A percentile compares a stretch with the other conserved stretches of the same genome.
Conservation (phyloP, 1,140 invertebrate genomes). For the Brachionus asplanchnoidis region DNA sequence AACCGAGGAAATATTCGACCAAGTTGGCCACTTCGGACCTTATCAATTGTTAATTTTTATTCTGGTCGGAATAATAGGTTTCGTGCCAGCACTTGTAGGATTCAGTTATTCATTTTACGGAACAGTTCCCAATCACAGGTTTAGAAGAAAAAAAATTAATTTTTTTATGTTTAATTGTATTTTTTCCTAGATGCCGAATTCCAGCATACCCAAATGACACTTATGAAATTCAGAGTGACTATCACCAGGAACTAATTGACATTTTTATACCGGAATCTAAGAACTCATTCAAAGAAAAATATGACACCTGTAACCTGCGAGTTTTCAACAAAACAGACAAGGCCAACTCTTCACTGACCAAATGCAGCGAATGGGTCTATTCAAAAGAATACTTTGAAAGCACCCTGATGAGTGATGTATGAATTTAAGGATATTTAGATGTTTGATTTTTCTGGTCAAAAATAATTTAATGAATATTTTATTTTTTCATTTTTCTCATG, state of each 20-base stretch:
- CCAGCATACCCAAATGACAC: slow-evolving; percentile 2
- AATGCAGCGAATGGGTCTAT: slow-evolving; percentile 33
- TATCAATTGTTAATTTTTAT: slow-evolving; percentile 33
- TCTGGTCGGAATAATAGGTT: not conserved
- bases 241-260: not conserved
- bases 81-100: not conserved
- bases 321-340: not conserved
- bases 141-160: not conserved
- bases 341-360: not conserved
- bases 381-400: slow-evolving; percentile 27
- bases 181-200: slow-evolving; percentile 15
- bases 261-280: not conserved
- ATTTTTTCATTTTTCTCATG: not conserved
- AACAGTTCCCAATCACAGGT: not conserved
- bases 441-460: not conserved
- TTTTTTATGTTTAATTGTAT: not conserved
- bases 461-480: not conserved
- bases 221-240: slow-evolving; percentile 9
- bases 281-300: not conserved
- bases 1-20: slow-evolving; percentile 26
- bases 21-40: slow-evolving; percentile 20
- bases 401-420: slow-evolving; percentile 6
- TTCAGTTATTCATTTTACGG: slow-evolving; percentile 8
- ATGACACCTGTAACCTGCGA: not conserved
- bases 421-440: not conserved